These are phyloP conservation scores for Camelus dromedarius DNA, from an alignment of 2,113 vertebrate genomes.

Conservation along the genomic window DNA sequence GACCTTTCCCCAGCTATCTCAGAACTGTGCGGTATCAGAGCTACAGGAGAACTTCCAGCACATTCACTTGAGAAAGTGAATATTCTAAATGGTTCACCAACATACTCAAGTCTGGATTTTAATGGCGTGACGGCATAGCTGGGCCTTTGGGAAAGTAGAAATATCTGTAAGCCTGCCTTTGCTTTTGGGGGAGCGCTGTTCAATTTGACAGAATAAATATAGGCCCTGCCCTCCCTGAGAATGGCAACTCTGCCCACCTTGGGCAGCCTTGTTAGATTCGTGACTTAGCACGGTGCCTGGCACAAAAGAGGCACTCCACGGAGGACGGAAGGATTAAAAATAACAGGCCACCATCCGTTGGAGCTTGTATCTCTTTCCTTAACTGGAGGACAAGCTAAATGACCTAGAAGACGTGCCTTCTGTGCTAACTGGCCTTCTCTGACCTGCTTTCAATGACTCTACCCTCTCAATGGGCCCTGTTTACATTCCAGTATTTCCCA, in stretches of 20 bases:
- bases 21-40: background rate
- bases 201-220: background rate
- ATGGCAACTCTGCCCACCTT: background rate
- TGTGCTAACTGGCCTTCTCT: background rate
- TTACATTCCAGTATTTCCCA: background rate
- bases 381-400: background rate
- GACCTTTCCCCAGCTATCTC: background rate
- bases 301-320: background rate
- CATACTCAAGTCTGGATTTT: background rate
- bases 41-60: background rate
- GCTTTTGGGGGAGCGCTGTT: background rate
- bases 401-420: slow-evolving; percentile 30
- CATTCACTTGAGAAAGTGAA: background rate
- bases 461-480: background rate
- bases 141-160: background rate
- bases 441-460: background rate
- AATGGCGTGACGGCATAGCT: background rate
- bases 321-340: slow-evolving; percentile 3
- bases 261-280: background rate
- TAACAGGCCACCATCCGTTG: background rate
- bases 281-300: background rate
- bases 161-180: background rate
- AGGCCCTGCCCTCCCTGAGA: background rate
- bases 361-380: background rate
- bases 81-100: background rate